Evolutionary conservation across 2,797 vertebrate species (phyloP).

Genomic region (Falco columbarius): DNA sequence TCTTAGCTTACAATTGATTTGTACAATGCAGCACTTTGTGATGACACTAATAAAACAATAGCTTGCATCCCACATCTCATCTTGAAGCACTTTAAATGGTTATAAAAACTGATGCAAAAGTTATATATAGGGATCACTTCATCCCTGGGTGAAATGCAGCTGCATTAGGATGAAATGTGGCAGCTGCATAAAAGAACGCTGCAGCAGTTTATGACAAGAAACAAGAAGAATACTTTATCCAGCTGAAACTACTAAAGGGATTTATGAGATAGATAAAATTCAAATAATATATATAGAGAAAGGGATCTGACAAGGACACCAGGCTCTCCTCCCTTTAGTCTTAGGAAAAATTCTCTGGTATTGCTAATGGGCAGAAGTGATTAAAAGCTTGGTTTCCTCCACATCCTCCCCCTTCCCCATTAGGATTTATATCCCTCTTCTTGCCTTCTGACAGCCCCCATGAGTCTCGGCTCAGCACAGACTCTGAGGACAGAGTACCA

Average conservation of each 20-base stretch:
- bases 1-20: constrained; percentile 33
- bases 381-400: background rate
- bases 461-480: background rate
- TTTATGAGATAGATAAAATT: constrained; percentile 54
- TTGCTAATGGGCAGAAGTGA: constrained; percentile 28
- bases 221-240: constrained; percentile 48
- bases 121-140: constrained; percentile 45
- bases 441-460: background rate
- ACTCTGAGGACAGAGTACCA: background rate
- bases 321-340: background rate
- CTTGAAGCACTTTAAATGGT: constrained; percentile 10
- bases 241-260: constrained; percentile 28
- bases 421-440: constrained; percentile 21
- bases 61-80: constrained; percentile 21
- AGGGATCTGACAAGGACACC: constrained; percentile 40
- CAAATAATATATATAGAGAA: background rate
- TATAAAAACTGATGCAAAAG: constrained; percentile 50
- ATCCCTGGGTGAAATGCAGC: constrained; percentile 45
- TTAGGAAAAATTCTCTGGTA: background rate
- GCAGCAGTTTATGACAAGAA: constrained; percentile 58
- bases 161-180: constrained; percentile 55
- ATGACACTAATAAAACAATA: constrained; percentile 46
- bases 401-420: background rate
- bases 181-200: constrained; percentile 36
- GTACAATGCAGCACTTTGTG: constrained; percentile 5